Conservation (phyloP, 2,797 vertebrate species). For the Xenentodon cancila region DNA sequence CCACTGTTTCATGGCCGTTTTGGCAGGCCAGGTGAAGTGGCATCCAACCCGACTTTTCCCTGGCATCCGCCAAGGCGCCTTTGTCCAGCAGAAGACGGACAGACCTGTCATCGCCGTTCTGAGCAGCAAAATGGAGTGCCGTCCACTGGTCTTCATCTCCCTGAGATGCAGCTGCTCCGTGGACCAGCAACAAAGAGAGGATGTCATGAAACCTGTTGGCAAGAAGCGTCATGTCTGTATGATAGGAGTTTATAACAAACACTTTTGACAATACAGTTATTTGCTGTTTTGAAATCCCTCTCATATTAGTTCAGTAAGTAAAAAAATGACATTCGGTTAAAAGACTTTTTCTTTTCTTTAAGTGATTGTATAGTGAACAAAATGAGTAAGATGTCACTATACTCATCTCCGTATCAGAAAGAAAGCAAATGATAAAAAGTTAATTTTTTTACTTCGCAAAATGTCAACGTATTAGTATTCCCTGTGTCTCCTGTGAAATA, state of each 20-base stretch:
- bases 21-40: constrained; percentile 89
- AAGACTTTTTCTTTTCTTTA: background rate
- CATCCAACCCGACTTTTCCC: constrained; percentile 84
- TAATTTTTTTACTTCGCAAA: constrained; percentile 1
- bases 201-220: constrained; percentile 75
- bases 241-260: background rate
- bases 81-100: constrained; percentile 83
- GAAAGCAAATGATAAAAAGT: no score
- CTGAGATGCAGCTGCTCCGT: constrained; percentile 65
- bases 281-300: background rate
- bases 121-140: constrained; percentile 86
- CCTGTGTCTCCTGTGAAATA: constrained; percentile 1
- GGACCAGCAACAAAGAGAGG: constrained; percentile 76
- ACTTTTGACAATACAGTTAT: no score
- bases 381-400: background rate
- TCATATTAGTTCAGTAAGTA: no score
- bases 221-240: constrained; percentile 1
- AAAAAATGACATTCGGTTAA: no score
- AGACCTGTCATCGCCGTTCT: constrained; percentile 83
- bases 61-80: constrained; percentile 65
- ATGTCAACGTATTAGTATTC: background rate
- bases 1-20: constrained; percentile 88
- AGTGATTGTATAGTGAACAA: background rate
- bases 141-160: constrained; percentile 85
- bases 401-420: background rate